A percentile compares a stretch with the other conserved stretches of the same genome.
These are phyloP conservation scores for Cyanocitta stelleri DNA, from an alignment of 2,113 vertebrate genomes.

Conservation along the genomic window DNA sequence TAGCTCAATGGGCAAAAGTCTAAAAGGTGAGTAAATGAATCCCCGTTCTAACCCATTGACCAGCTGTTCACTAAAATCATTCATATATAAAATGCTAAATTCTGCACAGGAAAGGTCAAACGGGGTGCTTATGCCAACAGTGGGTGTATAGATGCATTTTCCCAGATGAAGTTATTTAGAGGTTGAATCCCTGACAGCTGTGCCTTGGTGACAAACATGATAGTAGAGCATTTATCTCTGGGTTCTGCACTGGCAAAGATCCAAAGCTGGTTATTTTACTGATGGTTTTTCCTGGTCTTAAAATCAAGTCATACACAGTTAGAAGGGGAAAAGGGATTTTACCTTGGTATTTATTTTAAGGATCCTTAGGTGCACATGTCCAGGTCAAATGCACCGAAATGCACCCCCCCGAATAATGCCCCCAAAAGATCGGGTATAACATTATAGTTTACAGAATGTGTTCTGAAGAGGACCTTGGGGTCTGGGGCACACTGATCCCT, in stretches of 20 bases:
- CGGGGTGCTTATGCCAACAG: background rate
- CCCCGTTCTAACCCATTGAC: background rate
- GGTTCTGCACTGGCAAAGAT: background rate
- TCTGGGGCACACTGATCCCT: no score
- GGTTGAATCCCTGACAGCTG: background rate
- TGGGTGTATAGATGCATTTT: background rate
- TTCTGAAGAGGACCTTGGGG: no score
- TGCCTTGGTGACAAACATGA: background rate
- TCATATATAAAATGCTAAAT: background rate
- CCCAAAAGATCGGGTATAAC: no score
- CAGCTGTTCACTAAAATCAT: background rate
- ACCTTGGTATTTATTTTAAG: no score
- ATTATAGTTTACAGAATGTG: no score
- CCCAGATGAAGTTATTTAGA: background rate
- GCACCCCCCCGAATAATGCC: no score
- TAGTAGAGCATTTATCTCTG: slow-evolving; percentile 21
- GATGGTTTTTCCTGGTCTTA: no score
- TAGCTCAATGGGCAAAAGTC: background rate
- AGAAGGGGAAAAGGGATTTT: no score
- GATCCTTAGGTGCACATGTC: no score
- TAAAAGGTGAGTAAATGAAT: background rate
- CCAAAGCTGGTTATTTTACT: slow-evolving; percentile 18
- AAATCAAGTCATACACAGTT: no score
- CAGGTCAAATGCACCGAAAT: no score
- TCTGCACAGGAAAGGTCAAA: background rate